Percentiles rank a stretch among this genome's conserved stretches.
Conservation (phyloP, 1,140 invertebrate genomes). For the Apis dorsata region DNA sequence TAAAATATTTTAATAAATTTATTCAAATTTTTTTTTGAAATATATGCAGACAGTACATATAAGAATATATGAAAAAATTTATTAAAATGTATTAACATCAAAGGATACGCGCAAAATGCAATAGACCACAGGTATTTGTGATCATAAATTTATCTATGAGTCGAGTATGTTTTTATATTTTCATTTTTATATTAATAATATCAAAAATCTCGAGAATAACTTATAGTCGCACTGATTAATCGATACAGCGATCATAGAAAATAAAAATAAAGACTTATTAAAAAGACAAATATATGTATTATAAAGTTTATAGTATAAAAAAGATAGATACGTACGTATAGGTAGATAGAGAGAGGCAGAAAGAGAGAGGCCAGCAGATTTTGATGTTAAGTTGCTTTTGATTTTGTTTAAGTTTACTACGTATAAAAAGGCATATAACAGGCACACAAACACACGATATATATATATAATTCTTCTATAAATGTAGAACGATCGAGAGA, state of each 20-base stretch:
- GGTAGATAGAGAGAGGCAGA: conserved; percentile 69
- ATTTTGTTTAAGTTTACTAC: conserved; percentile 26
- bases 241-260: conserved; percentile 4
- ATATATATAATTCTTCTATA: too few relatives aligned
- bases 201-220: background rate
- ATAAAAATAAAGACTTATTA: conserved; percentile 32
- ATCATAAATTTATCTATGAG: background rate
- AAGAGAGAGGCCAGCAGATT: conserved; percentile 64
- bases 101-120: conserved; percentile 15
- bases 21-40: background rate
- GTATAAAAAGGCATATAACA: conserved; percentile 51
- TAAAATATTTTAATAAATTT: too few relatives aligned
- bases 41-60: background rate
- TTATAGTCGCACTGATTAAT: conserved; percentile 2
- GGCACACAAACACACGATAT: conserved; percentile 26
- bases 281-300: conserved; percentile 30
- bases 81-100: conserved; percentile 9
- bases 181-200: background rate
- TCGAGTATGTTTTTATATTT: background rate
- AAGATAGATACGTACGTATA: conserved; percentile 76
- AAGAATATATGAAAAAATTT: background rate
- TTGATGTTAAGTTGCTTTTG: conserved; percentile 5
- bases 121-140: conserved; percentile 4
- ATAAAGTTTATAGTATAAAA: conserved; percentile 65
- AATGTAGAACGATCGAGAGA: background rate